Evolutionary conservation across 2,797 vertebrate genomes (phyloP).

Genomic region (Avahi laniger): DNA sequence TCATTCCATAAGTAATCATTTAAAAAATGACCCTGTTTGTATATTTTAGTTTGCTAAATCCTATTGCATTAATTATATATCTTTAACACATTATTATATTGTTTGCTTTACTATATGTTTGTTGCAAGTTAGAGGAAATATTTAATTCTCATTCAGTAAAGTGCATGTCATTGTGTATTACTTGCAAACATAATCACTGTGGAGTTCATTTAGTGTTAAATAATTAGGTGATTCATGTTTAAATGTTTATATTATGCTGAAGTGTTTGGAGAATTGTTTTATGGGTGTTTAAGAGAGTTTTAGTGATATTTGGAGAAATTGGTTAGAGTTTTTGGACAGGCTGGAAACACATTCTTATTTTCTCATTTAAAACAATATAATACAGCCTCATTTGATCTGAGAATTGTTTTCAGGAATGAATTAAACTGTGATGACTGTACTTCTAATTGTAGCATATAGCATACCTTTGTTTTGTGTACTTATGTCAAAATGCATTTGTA

Average conservation of each 20-base stretch:
- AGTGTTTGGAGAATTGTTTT: slow-evolving; percentile 32
- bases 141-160: slow-evolving; percentile 11
- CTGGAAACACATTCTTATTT: slow-evolving; percentile 1
- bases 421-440: background rate
- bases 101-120: background rate
- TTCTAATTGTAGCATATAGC: background rate
- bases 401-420: background rate
- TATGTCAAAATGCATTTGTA: background rate
- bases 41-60: slow-evolving; percentile 6
- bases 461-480: background rate
- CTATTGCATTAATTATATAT: background rate
- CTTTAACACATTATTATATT: background rate
- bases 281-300: background rate
- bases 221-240: slow-evolving; percentile 14
- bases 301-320: slow-evolving; percentile 4
- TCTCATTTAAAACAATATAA: slow-evolving; percentile 18
- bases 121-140: background rate
- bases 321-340: background rate
- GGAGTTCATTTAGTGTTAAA: slow-evolving; percentile 13
- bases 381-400: background rate
- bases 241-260: background rate
- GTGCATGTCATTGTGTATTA: background rate
- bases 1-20: background rate
- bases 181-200: background rate
- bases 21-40: background rate